Evolutionary conservation across 2,797 vertebrate genomes (phyloP), one percentile per base, ranked within the genome.

Genomic region (Sitta carolinensis): DNA sequence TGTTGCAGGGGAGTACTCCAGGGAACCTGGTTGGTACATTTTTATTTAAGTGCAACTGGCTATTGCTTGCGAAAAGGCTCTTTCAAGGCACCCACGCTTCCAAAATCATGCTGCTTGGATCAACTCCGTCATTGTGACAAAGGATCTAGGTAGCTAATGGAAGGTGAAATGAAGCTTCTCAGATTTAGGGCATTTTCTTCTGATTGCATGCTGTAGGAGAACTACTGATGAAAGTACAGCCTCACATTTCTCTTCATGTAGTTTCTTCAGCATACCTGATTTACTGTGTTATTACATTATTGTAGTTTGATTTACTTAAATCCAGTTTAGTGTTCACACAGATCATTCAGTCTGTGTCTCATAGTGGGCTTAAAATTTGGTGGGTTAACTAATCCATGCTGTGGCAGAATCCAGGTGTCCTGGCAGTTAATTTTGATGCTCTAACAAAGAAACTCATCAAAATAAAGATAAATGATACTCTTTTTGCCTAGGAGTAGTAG

Each of bases 371-470:
- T 89, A 67, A 82, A 79, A 74, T 73, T 32, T 50, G 48, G 36
- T 63, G 20, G 7, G 6, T 67, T 87, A 85, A 26, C 45, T 36
- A 36, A 38, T 55, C 40, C 8, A 1, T 61, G 26, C 59, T 83
- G 42, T 29, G 29, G 79, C 63, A 92, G 55, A 68, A 13, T 87
- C 54, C 58, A 66, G 66, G 83, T 77, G 73, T 57, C 38, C 11
- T 81, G 69, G 34, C 17, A 18, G 63, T 84, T 91, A 54, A 45
- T 84, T 94, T 42, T 55, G 58, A 78, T 86, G 79, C 86, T 26
- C 42, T 69, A 86, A 89, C 87, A 68, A 64, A 89, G 54, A 85
- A 88, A 84, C 66, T 87, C 73, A 88, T 90, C 62, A 57, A 63
- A 91, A 43, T 51, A 36, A 93, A 81, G 59, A 86, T 66, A 88